A percentile compares a stretch with the other conserved stretches of the same genome.
phyloP scores from a whole-genome alignment of 2,888 invertebrate species.

The Bedellia somnulentella region DNA sequence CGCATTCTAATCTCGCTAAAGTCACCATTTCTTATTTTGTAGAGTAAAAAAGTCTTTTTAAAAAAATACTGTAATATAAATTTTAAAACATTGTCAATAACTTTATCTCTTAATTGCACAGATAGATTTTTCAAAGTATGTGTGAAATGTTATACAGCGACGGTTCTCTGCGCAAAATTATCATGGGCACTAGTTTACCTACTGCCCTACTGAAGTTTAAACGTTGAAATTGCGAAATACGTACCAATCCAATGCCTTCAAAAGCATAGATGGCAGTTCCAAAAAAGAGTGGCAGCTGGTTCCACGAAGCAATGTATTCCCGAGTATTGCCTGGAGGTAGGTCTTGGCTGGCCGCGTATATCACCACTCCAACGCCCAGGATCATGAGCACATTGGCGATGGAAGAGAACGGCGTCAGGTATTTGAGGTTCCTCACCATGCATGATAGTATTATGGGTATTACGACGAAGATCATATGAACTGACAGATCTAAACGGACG shows the following conservation, averaged over 20 bases:
- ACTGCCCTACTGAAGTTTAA: background rate
- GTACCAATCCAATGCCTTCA: slow-evolving; percentile 91
- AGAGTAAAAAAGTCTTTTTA: no score
- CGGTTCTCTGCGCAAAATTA: no score
- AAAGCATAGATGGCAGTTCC: slow-evolving; percentile 96
- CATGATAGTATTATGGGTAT: slow-evolving; percentile 73
- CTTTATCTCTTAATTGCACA: no score
- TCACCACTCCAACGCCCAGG: slow-evolving; percentile 72
- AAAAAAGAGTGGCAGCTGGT: slow-evolving; percentile 82
- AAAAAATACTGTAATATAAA: no score
- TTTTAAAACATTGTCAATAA: no score
- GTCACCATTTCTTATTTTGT: no score
- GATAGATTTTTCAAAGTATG: background rate
- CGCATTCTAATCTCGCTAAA: no score
- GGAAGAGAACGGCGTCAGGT: slow-evolving; percentile 89
- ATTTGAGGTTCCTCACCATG: slow-evolving; percentile 83
- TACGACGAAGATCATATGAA: slow-evolving; percentile 74
- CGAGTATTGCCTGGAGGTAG: slow-evolving; percentile 67
- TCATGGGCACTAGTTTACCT: no score
- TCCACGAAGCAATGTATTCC: slow-evolving; percentile 62
- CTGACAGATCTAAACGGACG: slow-evolving; percentile 63
- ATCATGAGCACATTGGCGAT: slow-evolving; percentile 85
- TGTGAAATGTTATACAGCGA: background rate
- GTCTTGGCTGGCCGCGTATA: slow-evolving; percentile 74
- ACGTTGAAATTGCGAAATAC: slow-evolving; percentile 16